phyloP scores from a whole-genome alignment of 1,140 invertebrate genomes.

The Drosophila nebulosa region DNA sequence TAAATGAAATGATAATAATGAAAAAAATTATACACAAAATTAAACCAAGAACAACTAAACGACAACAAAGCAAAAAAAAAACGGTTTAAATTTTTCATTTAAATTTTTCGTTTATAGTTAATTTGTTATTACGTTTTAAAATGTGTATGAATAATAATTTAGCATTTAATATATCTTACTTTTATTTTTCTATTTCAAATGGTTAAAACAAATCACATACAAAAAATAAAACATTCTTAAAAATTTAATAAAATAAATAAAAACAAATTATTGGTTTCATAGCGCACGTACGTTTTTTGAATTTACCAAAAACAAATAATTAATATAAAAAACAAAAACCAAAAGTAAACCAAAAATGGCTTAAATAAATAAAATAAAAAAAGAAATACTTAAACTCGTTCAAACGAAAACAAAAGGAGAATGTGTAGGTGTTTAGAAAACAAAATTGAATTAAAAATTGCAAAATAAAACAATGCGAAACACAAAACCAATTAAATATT shows the following conservation, averaged over 20 bases:
- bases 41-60: slow-evolving; percentile 39
- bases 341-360: slow-evolving; percentile 40
- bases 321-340: slow-evolving; percentile 48
- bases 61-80: too few relatives aligned
- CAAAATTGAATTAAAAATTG: slow-evolving; percentile 31
- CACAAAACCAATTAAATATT: slow-evolving; percentile 56
- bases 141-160: not conserved
- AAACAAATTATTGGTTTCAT: slow-evolving; percentile 80
- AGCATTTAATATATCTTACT: not conserved
- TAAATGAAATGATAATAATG: slow-evolving; percentile 73
- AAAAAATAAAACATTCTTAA: slow-evolving; percentile 24
- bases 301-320: not conserved
- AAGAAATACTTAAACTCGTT: slow-evolving; percentile 46
- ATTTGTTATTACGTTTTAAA: not conserved
- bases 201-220: slow-evolving; percentile 22
- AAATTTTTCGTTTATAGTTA: not conserved
- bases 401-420: slow-evolving; percentile 41
- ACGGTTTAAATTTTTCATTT: not conserved
- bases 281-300: slow-evolving; percentile 80
- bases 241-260: slow-evolving; percentile 53
- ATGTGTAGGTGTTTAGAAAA: slow-evolving; percentile 73
- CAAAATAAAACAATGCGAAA: slow-evolving; percentile 27
- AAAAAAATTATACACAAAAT: slow-evolving; percentile 67
- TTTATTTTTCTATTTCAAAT: slow-evolving; percentile 10
- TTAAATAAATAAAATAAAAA: slow-evolving; percentile 64